Evolutionary conservation across 2,797 vertebrate genomes (phyloP).

Genomic region (Propithecus deckenii): DNA sequence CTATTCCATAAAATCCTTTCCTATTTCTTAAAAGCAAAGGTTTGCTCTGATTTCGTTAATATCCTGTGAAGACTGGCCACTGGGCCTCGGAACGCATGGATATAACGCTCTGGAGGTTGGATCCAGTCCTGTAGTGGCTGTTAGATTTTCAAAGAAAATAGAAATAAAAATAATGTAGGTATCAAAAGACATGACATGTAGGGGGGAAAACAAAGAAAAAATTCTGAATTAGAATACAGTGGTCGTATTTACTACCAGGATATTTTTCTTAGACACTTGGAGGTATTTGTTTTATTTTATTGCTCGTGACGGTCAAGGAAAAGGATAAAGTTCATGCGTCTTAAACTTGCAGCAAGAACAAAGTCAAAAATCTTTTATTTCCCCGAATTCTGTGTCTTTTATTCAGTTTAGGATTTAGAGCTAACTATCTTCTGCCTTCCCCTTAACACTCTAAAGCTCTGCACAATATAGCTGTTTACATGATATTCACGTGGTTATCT

Average conservation of each 20-base stretch:
- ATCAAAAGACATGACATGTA: not conserved
- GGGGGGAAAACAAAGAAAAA: not conserved
- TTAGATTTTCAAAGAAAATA: not conserved
- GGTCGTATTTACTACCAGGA: not conserved
- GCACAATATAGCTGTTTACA: not conserved
- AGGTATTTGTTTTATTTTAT: not conserved
- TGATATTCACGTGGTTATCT: not conserved
- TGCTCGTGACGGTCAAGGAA: not conserved
- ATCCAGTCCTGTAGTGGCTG: not conserved
- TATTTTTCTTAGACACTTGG: conserved; percentile 1
- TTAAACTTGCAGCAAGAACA: not conserved
- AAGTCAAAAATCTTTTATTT: not conserved
- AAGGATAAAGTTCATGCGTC: not conserved
- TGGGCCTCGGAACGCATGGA: not conserved
- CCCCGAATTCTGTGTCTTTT: not conserved
- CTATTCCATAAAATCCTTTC: not conserved
- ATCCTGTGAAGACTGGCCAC: not conserved
- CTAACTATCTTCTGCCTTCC: not conserved
- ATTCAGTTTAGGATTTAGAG: not conserved
- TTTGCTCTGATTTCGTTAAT: not conserved
- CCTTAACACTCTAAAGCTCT: not conserved
- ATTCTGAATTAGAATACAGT: not conserved
- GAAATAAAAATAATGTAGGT: not conserved
- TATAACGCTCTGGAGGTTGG: not conserved
- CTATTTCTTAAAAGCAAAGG: not conserved